Evolutionary conservation across 2,113 vertebrate genomes (phyloP).

Genomic region (Tyrannus savana): DNA sequence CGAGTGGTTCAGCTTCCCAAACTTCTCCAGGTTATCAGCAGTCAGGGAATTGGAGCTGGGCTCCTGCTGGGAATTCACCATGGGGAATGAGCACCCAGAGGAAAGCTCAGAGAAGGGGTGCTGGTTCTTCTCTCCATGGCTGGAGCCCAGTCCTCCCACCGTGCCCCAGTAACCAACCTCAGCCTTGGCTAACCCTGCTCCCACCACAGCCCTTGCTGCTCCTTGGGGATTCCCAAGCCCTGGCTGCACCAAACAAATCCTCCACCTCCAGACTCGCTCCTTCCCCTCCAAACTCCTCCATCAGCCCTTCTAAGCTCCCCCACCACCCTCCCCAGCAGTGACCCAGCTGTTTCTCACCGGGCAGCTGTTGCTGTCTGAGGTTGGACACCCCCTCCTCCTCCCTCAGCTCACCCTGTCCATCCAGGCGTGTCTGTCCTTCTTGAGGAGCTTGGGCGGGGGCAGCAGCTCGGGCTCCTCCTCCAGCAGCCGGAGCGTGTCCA

Average conservation of each 20-base stretch:
- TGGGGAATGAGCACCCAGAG: background rate
- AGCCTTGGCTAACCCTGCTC: background rate
- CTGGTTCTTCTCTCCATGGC: background rate
- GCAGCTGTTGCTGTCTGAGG: fast-evolving
- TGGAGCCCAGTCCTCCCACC: background rate
- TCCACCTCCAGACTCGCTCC: background rate
- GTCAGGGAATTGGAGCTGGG: constrained; percentile 84
- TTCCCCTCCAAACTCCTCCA: background rate
- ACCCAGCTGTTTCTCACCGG: fast-evolving
- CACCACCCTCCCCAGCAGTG: background rate
- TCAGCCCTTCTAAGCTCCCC: background rate
- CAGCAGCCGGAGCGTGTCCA: constrained; percentile 88
- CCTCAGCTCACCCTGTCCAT: constrained; percentile 76
- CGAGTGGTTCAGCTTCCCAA: constrained; percentile 81
- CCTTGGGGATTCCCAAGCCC: background rate
- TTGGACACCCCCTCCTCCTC: background rate
- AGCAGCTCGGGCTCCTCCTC: constrained; percentile 87
- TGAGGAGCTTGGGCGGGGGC: constrained; percentile 65
- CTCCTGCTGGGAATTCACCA: constrained; percentile 70
- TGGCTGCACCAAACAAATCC: background rate
- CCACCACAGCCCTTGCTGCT: background rate
- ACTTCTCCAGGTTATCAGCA: constrained; percentile 89
- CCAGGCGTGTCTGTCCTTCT: constrained; percentile 86
- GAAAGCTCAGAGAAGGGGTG: background rate
- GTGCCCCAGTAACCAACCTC: background rate